Base-by-base conservation (phyloP, 2,797 vertebrate genomes). In the Pangasius djambal region DNA sequence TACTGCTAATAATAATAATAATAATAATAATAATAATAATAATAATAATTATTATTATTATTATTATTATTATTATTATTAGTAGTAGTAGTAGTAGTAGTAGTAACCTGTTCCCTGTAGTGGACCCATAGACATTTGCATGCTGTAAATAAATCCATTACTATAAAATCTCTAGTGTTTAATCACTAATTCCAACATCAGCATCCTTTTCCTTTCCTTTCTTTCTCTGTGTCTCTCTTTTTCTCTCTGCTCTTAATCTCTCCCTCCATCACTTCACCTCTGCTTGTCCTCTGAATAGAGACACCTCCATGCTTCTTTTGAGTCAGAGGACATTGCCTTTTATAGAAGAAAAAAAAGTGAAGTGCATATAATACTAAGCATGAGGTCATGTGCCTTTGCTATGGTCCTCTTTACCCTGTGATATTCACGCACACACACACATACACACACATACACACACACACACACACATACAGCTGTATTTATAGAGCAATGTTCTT, bases 401-500 rank as follows among this genome's bases (percentile, higher is more conserved):
- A 57, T 81, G 52, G 50, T 81, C n/a, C 91, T 86, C 16, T 0
- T 72, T 82, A 72, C 75, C 48, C 31, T 59, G 31, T 37, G 55
- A 82, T 59, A 61, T 61, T 61, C 31, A 59, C 83, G 13, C 25
- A 48, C 74, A 69, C 52, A 59, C n/a, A 34, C 63, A 57, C 52
- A 59, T 18, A 48, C 74, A 69, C 52, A 59, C n/a, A 34, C 63
- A 57, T 40, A 59, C 67, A 79, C 77, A 79, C n/a, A 37, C 77
- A 79, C 28, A 55, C 16, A 57, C n/a, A 37, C 52, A 57, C 31
- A 59, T 9, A 59, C 78, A 37, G 84, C 91, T 93, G 88, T 96
- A 95, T 96, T 96, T 95, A 93, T 96, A 96, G 94, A 94, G 88
- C 91, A 90, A 89, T 92, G 86, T 91, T 94, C 91, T 87, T 95